Base-by-base conservation (phyloP, 2,113 vertebrate species). In the Ifrita kowaldi region DNA sequence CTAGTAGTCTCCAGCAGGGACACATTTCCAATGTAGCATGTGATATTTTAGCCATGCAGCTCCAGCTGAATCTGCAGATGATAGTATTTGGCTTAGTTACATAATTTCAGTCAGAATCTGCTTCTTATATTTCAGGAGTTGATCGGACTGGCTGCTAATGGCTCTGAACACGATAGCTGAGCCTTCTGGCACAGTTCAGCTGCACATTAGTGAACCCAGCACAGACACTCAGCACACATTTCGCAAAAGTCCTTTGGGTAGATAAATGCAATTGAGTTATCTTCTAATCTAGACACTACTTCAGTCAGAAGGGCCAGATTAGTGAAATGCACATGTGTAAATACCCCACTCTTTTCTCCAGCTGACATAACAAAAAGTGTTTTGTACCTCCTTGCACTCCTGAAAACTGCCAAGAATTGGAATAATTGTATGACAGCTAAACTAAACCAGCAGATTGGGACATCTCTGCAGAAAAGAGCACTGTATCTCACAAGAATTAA, bases 251-350 rank as follows among this genome's bases (percentile, higher is more conserved):
- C 79, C 79, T 77, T n/a, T 5, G 23, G 47, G 56, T 21, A 46
- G 91, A 86, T 87, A 92, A 96, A 76, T 12, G 42, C 89, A 93
- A 91, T 27, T 88, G 85, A 95, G 84, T 92, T 93, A 86, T 84
- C 87, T 90, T 87, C 85, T 90, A 69, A 96, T 93, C 87, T 76
- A 94, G 75, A 94, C 63, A 80, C 46, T 41, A 4, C 70, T 93
- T 89, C 77, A 96, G 89, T 65, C 84, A 89, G 75, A 91, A 89
- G 20, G 59, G 74, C 39, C 67, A 83, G 78, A 67, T 56, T 37
- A 94, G 82, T 77, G 63, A 87, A 89, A 87, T 35, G 75, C 78
- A 90, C 87, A 83, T 60, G 63, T 90, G 82, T 74, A 88, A 87
- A 94, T 85, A 94, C 32, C 59, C 65, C 16, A 26, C 52, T 83